Evolutionary conservation across 2,113 vertebrate genomes (phyloP), one percentile per base, ranked within the genome.

Genomic region (Steatornis caripensis): DNA sequence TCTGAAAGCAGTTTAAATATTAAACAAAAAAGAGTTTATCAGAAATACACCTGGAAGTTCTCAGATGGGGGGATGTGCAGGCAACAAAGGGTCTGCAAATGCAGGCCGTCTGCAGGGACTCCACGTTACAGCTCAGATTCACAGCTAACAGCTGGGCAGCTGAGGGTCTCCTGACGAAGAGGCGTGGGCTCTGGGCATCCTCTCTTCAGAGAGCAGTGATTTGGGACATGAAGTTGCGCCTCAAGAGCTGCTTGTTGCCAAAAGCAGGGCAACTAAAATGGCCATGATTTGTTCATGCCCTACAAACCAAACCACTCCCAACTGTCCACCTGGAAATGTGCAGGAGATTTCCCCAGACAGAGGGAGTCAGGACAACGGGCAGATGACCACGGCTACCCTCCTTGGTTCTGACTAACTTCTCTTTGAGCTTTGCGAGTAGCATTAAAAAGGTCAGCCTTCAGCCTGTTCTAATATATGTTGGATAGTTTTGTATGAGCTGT

Each of bases 21-120:
- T 39, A 87, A 93, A 90, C 21, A 88, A 80, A 92, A 64, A 90
- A 21, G 5, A 76, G 27, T 84, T 92, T 86, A 43, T 87, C 64
- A 92, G 76, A 84, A 84, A 70, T 68, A 22, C 23, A 65, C 9
- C 21, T 79, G 37, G 36, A 91, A 54, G 36, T 41, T 89, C 70
- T 76, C 34, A 53, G 37, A 85, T 48, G 43, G 3, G 7, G 11
- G 23, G 23, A 37, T 2, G 1, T 6, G 15, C 29, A 70, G 54
- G 36, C 16, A 55, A 8, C 30, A 69, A 57, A 54, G 34, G 53
- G 66, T 30, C 30, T 71, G 32, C 53, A 84, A 84, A 37, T 2
- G 2, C 34, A 30, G n/a, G 16, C n/a, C 62, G 19, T 41, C 53
- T 68, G 43, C 26, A 46, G 46, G 30, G 37, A 24, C 30, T 77